These are phyloP conservation scores for Caenorhabditis elegans DNA, from an alignment of 1,140 invertebrate genomes.

Conservation along the genomic window WBcel235 BX284605.5:5896501-5897000, in stretches of 20 bases:
- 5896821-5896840: too few relatives aligned
- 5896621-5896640: neutral
- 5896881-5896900: neutral
- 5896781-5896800: neutral
- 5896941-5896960: neutral
- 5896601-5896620: neutral
- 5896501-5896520: too few relatives aligned
- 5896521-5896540: too few relatives aligned
- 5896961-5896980: neutral
- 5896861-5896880: too few relatives aligned
- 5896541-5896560: too few relatives aligned
- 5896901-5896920: neutral
- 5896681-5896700: neutral
- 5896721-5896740: neutral
- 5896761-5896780: neutral
- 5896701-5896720: neutral
- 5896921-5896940: neutral
- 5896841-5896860: too few relatives aligned
- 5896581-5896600: neutral
- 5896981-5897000: neutral
- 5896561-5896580: neutral
- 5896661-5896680: too few relatives aligned
- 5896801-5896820: too few relatives aligned
- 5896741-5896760: neutral
- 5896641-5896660: neutral